A percentile compares a stretch with the other conserved stretches of the same genome.
Evolutionary conservation across 64 coral and sea anemone genomes (phyloP).

Genomic region (Montipora capricornis): DNA sequence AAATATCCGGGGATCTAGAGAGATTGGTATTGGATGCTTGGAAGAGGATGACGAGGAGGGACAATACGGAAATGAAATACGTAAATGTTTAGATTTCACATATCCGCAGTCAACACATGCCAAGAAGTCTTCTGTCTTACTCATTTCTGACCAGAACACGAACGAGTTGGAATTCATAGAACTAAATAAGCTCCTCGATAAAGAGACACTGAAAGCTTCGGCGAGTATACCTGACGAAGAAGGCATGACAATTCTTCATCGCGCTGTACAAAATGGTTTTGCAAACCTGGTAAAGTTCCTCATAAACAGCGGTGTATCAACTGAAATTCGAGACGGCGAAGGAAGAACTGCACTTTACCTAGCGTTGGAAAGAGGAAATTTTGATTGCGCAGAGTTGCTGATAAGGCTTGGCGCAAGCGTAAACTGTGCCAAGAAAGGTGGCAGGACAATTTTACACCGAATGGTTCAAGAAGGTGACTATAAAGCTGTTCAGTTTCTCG

Average conservation of each 20-base stretch:
- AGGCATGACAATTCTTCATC: slow-evolving; percentile 51
- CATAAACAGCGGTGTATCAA: slow-evolving; percentile 59
- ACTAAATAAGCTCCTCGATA: slow-evolving; percentile 46
- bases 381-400: slow-evolving; percentile 60
- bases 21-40: slow-evolving; percentile 36
- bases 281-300: slow-evolving; percentile 39
- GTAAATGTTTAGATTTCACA: slow-evolving; percentile 34
- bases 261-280: slow-evolving; percentile 58
- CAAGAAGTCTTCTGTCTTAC: slow-evolving; percentile 23
- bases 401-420: slow-evolving; percentile 41
- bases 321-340: slow-evolving; percentile 44
- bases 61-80: slow-evolving; percentile 34
- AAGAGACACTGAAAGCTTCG: slow-evolving; percentile 21
- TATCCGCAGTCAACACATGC: slow-evolving; percentile 29
- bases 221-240: slow-evolving; percentile 36
- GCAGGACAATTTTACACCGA: slow-evolving; percentile 57
- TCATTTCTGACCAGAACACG: slow-evolving; percentile 22
- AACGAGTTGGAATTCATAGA: slow-evolving; percentile 37
- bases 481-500: slow-evolving; percentile 49
- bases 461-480: slow-evolving; percentile 45
- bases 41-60: slow-evolving; percentile 24
- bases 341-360: slow-evolving; percentile 53
- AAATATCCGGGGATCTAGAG: slow-evolving; percentile 6
- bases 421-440: slow-evolving; percentile 41
- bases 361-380: slow-evolving; percentile 63